Conservation (phyloP, 2,888 invertebrate species). For the Dynastes hyllus region DNA sequence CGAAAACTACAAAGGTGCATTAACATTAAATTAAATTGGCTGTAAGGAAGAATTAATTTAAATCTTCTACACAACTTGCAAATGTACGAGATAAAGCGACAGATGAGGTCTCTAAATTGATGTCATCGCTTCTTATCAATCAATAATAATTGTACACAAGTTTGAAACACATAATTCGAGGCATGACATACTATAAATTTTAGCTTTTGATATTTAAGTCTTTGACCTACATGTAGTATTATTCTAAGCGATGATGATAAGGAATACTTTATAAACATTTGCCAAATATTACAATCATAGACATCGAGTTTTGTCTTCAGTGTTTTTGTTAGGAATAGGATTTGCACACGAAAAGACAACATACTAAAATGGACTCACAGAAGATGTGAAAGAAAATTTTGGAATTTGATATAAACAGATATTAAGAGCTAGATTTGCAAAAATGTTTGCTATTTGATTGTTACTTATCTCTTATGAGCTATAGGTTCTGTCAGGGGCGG, state of each 20-base stretch:
- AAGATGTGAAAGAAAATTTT: not conserved
- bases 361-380: not conserved
- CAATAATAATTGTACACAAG: not conserved
- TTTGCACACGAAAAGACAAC: not conserved
- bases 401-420: not conserved
- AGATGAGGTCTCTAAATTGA: conserved; percentile 7
- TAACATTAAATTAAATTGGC: no score
- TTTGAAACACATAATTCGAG: conserved; percentile 28
- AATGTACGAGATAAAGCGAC: not conserved
- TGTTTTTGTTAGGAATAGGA: not conserved
- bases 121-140: conserved; percentile 21
- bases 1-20: no score
- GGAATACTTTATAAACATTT: conserved; percentile 36
- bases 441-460: no score
- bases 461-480: no score
- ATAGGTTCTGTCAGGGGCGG: no score
- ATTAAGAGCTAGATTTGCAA: no score
- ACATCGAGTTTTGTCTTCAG: not conserved
- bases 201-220: conserved; percentile 28
- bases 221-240: conserved; percentile 37
- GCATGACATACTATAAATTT: conserved; percentile 25
- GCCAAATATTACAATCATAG: conserved; percentile 1
- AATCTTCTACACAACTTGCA: not conserved
- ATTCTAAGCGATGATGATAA: conserved; percentile 32
- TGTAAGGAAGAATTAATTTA: not conserved